Base-by-base conservation (phyloP, 2,797 vertebrate species). In the Clarias pachynema region DNA sequence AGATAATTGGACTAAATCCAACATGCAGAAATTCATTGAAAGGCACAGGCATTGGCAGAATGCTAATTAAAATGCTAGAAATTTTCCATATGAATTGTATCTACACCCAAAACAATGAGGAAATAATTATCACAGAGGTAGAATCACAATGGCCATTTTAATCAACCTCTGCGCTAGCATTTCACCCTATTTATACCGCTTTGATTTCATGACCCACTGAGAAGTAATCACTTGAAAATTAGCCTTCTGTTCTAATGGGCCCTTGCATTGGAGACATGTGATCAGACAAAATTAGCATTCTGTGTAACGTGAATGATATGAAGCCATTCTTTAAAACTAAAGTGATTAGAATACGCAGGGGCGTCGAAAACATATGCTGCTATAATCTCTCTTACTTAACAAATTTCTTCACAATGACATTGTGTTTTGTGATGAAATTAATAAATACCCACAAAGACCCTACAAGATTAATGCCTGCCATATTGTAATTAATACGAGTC, bases 191-290 rank as follows among this genome's bases (percentile, higher is more conserved):
- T 96, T 95, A 95, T 95, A 93, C 95, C 90, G 93, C 94, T 95
- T 95, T 95, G 94, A 96, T 96, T 96, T 94, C 88, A 89, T 95
- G 94, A 95, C 95, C 95, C 93, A 94, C 91, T 93, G 94, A 91
- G 94, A 94, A 95, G 95, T 96, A 96, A 96, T 96, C 95, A 96
- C 95, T 96, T 96, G 95, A 96, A 95, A 96, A 96, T 96, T 94
- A 95, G 84, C 88, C 91, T 88, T 92, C 88, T 87, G 92, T 94
- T 90, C 94, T 95, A 95, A 95, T 95, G 93, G 94, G 91, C 90
- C 92, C 93, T 81, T 79, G 91, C 92, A 91, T 95, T 87, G 87
- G 91, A 93, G 90, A 93, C 82, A 86, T 91, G 94, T 93, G 92
- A 93, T 93, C 93, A 94, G 93, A 91, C 86, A 92, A 93, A 93